Conservation (phyloP, 2,797 vertebrate species). For the Thalassophryne amazonica region DNA sequence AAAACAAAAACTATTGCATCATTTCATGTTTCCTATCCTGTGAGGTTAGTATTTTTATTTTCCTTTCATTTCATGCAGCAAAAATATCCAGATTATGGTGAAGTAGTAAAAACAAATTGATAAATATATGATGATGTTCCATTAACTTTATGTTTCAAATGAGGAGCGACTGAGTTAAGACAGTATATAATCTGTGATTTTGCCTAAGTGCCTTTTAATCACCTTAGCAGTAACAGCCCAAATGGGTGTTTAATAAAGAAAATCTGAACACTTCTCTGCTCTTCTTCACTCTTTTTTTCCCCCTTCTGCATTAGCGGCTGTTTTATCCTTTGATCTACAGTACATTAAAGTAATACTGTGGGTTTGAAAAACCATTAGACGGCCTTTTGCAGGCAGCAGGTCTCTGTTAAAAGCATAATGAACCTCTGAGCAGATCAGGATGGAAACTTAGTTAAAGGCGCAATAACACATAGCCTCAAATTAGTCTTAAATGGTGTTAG, state of each 20-base stretch:
- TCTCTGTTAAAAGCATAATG: slow-evolving; percentile 72
- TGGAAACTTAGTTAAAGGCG: slow-evolving; percentile 72
- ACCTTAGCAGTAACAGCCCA: slow-evolving; percentile 26
- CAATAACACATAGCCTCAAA: slow-evolving; percentile 71
- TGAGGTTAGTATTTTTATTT: too few relatives aligned
- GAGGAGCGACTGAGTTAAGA: neutral
- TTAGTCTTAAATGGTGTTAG: slow-evolving; percentile 75
- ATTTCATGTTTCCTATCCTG: too few relatives aligned
- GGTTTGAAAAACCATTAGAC: slow-evolving; percentile 73
- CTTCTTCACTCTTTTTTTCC: slow-evolving; percentile 19
- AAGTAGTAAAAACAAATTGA: too few relatives aligned
- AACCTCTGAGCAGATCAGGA: slow-evolving; percentile 68
- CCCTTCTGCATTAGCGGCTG: slow-evolving; percentile 46
- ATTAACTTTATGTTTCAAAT: neutral
- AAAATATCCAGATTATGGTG: too few relatives aligned
- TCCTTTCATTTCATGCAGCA: too few relatives aligned
- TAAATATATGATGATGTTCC: too few relatives aligned
- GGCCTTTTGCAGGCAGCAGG: slow-evolving; percentile 66
- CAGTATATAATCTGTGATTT: slow-evolving; percentile 24
- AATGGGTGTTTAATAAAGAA: slow-evolving; percentile 52
- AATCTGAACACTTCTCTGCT: slow-evolving; percentile 47
- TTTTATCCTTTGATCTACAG: slow-evolving; percentile 71
- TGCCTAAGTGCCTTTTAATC: slow-evolving; percentile 52
- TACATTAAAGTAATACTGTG: slow-evolving; percentile 71
- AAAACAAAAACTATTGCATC: too few relatives aligned